Conservation (phyloP, 2,888 invertebrate genomes). For the Protonemura montana region DNA sequence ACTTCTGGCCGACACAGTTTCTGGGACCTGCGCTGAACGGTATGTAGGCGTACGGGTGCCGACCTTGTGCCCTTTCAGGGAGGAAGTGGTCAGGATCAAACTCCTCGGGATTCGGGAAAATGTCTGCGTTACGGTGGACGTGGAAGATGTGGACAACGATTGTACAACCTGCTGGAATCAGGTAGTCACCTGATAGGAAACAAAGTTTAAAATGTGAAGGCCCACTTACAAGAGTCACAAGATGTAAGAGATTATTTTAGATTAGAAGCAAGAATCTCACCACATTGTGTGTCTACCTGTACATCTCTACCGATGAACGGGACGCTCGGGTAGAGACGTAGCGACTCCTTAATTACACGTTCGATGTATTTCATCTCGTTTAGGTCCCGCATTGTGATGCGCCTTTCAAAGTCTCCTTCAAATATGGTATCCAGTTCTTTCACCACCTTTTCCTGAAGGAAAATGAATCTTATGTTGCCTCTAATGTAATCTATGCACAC, state of each 20-base stretch:
- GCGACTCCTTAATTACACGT: conserved; percentile 57
- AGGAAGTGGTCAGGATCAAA: conserved; percentile 78
- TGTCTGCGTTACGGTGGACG: conserved; percentile 69
- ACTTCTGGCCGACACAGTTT: conserved; percentile 53
- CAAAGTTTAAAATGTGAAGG: too few relatives aligned
- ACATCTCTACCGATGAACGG: conserved; percentile 55
- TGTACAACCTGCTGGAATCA: conserved; percentile 63
- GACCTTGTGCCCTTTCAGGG: conserved; percentile 61
- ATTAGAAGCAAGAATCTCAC: neutral
- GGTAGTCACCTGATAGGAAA: conserved; percentile 58
- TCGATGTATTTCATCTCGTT: conserved; percentile 56
- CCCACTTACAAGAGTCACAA: too few relatives aligned
- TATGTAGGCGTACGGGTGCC: conserved; percentile 61
- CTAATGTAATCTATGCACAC: too few relatives aligned
- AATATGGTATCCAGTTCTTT: conserved; percentile 61
- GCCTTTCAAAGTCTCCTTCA: conserved; percentile 55
- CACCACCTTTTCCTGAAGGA: conserved; percentile 57
- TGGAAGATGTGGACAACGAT: conserved; percentile 69
- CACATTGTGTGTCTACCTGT: conserved; percentile 51
- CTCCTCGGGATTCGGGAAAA: conserved; percentile 69
- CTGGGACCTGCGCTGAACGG: conserved; percentile 59
- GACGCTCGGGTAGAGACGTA: conserved; percentile 57
- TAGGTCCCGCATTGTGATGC: conserved; percentile 59
- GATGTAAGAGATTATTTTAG: too few relatives aligned
- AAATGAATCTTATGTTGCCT: neutral